These are phyloP conservation scores for Takifugu bimaculatus DNA, from an alignment of 2,113 vertebrate genomes.

Conservation along the genomic window DNA sequence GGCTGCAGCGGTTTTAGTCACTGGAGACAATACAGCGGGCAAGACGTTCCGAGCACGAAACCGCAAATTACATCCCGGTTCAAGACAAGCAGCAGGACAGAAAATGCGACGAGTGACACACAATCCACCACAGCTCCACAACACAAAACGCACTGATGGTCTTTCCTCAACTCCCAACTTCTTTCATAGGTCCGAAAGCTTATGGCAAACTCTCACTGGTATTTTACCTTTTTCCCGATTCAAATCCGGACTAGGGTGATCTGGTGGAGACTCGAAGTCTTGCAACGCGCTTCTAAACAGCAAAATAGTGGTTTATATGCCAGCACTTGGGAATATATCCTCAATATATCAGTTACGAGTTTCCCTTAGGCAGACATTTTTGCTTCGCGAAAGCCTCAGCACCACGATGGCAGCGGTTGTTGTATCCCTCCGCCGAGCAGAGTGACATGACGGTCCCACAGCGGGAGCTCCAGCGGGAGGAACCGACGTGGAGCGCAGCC, in stretches of 20 bases:
- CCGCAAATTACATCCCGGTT: not conserved
- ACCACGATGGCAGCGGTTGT: constrained; percentile 78
- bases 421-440: constrained; percentile 85
- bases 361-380: constrained; percentile 98
- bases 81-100: constrained; percentile 7
- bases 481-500: not conserved
- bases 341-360: constrained; percentile 87
- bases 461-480: constrained; percentile 53
- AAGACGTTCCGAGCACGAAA: not conserved
- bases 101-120: constrained; percentile 13
- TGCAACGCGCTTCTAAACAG: constrained; percentile 63
- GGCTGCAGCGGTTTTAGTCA: constrained; percentile 21
- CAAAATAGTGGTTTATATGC: constrained; percentile 48
- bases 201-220: constrained; percentile 58
- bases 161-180: constrained; percentile 76
- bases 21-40: not conserved
- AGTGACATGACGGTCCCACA: constrained; percentile 55
- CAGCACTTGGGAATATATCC: constrained; percentile 63
- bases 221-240: constrained; percentile 81
- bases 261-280: constrained; percentile 72
- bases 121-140: constrained; percentile 9
- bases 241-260: constrained; percentile 83
- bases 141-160: constrained; percentile 48
- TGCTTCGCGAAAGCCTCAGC: constrained; percentile 83
- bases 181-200: constrained; percentile 72